A percentile compares a stretch with the other conserved stretches of the same genome.
Conservation (phyloP, 2,888 invertebrate genomes). For the Rhopalosiphum nymphaeae region DNA sequence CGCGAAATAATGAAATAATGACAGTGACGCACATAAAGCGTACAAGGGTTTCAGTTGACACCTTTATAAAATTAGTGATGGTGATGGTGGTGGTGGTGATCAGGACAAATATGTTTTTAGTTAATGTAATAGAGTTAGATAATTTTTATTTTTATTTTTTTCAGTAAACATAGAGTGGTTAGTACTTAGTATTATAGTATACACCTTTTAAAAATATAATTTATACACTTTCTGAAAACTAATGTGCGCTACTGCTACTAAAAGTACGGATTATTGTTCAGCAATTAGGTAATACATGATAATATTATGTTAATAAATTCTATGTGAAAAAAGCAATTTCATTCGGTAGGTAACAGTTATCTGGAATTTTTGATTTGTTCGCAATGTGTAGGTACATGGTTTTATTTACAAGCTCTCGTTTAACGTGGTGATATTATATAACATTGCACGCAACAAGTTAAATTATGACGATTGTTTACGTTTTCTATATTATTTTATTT, state of each 20-base stretch:
- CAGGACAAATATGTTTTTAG: background rate
- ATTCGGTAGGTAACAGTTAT: background rate
- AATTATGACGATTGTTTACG: conserved; percentile 1
- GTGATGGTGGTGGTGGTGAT: background rate
- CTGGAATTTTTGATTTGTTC: background rate
- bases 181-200: background rate
- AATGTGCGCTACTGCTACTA: background rate
- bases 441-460: background rate
- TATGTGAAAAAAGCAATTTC: background rate
- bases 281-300: background rate
- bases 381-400: background rate
- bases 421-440: background rate
- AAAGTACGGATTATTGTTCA: background rate
- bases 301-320: background rate
- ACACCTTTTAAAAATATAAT: background rate
- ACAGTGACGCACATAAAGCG: background rate
- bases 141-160: background rate
- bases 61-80: background rate
- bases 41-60: background rate
- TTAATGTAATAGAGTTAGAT: background rate
- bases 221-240: background rate
- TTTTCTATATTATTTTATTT: background rate
- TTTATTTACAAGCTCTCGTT: background rate
- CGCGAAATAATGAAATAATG: background rate
- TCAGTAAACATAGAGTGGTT: background rate